Conservation (phyloP, 1,140 invertebrate species). For the Drosophila kepulauana region DNA sequence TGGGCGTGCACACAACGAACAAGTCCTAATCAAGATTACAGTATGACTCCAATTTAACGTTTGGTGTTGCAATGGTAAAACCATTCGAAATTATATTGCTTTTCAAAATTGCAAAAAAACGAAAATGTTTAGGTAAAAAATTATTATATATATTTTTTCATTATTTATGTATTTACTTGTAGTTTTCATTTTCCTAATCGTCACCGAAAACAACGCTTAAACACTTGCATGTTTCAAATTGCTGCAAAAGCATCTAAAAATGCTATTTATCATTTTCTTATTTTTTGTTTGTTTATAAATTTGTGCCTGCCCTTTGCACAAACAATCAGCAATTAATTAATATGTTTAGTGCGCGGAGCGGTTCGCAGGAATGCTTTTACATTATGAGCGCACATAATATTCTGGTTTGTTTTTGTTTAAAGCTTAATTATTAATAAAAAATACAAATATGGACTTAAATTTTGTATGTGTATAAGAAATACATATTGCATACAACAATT, state of each 20-base stretch:
- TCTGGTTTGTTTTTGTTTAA: conserved; percentile 52
- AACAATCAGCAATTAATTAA: conserved; percentile 54
- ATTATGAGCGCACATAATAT: conserved; percentile 52
- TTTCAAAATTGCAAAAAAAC: not conserved
- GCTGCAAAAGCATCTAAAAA: conserved; percentile 67
- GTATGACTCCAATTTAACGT: no score
- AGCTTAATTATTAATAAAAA: conserved; percentile 74
- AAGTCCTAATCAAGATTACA: no score
- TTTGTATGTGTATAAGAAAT: conserved; percentile 60
- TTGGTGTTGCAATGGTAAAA: not conserved
- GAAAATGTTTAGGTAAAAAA: conserved; percentile 70
- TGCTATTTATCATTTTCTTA: conserved; percentile 30
- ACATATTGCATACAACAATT: conserved; percentile 63
- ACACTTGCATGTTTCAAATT: conserved; percentile 71
- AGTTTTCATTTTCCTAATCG: conserved; percentile 61
- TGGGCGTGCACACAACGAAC: no score
- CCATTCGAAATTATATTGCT: not conserved
- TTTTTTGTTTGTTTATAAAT: conserved; percentile 39
- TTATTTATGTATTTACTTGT: conserved; percentile 63
- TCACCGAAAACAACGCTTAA: conserved; percentile 70
- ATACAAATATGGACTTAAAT: conserved; percentile 71
- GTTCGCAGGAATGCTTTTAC: conserved; percentile 69
- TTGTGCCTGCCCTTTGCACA: conserved; percentile 41
- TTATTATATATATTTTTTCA: conserved; percentile 79
- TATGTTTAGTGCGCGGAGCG: conserved; percentile 51